A percentile compares a stretch with the other conserved stretches of the same genome.
phyloP scores from a whole-genome alignment of 2,797 vertebrate genomes.

The Dicrostonyx torquatus region DNA sequence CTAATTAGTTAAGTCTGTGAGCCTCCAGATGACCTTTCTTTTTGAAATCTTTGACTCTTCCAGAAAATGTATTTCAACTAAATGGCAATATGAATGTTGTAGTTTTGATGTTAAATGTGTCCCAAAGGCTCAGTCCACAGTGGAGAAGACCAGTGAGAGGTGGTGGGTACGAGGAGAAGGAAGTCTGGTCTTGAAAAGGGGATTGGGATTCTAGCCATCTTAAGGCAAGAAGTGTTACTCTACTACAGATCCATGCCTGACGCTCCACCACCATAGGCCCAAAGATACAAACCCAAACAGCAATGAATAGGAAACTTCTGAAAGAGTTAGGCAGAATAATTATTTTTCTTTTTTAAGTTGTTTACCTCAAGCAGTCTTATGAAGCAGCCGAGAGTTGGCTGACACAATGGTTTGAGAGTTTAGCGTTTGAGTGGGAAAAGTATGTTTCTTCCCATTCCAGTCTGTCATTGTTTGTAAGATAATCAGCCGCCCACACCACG shows the following conservation, averaged over 20 bases:
- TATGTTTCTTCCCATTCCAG: background rate
- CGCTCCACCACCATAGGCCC: background rate
- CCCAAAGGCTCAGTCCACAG: background rate
- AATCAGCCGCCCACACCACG: background rate
- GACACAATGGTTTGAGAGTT: background rate
- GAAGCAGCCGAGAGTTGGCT: background rate
- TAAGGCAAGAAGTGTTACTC: fast-evolving
- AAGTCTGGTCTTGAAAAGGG: background rate
- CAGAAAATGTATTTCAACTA: background rate
- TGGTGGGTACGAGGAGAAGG: background rate
- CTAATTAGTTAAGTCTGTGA: background rate
- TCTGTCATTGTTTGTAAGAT: background rate
- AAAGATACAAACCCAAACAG: no score
- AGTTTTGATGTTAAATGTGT: background rate
- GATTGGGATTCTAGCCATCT: fast-evolving
- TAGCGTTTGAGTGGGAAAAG: background rate
- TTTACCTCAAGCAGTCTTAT: background rate
- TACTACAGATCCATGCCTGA: background rate
- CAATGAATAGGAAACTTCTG: background rate
- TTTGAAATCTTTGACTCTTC: background rate
- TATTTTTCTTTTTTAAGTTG: background rate
- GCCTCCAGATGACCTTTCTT: background rate
- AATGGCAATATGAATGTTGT: background rate
- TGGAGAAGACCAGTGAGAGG: background rate
- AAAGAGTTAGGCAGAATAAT: background rate